A percentile compares a stretch with the other conserved stretches of the same genome.
phyloP scores from a whole-genome alignment of 2,888 invertebrate species.

The Meliscaeva auricollis region DNA sequence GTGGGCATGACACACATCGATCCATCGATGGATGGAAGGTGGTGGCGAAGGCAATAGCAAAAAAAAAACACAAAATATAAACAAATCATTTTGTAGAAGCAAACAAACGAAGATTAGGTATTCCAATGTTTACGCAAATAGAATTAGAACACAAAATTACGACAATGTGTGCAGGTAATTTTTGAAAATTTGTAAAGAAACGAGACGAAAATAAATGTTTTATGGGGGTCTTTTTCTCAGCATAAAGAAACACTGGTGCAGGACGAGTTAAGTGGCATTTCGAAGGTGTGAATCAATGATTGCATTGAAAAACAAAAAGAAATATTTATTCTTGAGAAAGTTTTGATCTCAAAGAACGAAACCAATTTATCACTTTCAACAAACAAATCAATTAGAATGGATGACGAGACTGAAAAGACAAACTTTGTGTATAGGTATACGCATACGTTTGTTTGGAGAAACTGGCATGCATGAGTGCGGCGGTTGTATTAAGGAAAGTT shows the following conservation, averaged over 20 bases:
- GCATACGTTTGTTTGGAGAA: too few species aligned
- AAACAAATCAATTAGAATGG: conserved; percentile 24
- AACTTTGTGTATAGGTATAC: background rate
- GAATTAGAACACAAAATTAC: conserved; percentile 36
- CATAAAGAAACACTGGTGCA: conserved; percentile 8
- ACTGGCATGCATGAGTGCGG: background rate
- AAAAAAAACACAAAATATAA: background rate
- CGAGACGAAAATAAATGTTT: conserved; percentile 10
- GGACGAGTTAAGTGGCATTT: background rate
- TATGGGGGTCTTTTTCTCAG: conserved; percentile 1
- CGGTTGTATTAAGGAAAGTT: background rate
- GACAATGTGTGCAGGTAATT: background rate
- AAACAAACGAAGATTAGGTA: conserved; percentile 16
- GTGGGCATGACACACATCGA: background rate
- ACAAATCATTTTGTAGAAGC: conserved; percentile 39
- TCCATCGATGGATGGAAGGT: too few species aligned
- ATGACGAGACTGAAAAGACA: background rate
- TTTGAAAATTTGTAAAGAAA: background rate
- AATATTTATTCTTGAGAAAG: conserved; percentile 24
- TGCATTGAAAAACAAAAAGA: background rate
- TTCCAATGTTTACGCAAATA: conserved; percentile 22
- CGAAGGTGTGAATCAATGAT: conserved; percentile 3
- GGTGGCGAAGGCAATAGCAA: background rate
- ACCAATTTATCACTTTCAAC: conserved; percentile 16
- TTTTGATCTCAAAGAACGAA: conserved; percentile 10